Base-by-base conservation (phyloP, 64 coral and sea anemone genomes). In the Montipora efflorescens region DNA sequence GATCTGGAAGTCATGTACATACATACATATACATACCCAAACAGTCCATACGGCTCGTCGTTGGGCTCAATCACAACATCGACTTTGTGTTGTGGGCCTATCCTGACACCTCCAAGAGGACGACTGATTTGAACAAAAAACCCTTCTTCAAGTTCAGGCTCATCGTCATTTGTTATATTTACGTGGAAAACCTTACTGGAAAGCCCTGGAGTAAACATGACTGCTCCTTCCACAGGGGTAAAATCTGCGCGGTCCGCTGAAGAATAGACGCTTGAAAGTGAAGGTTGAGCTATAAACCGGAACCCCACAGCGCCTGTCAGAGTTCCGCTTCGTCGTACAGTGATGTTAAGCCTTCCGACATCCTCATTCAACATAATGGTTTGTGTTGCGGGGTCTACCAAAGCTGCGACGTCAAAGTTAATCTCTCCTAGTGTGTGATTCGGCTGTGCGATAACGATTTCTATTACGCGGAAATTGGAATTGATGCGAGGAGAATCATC, bases 41-140 rank as follows among this genome's bases (percentile, higher is more conserved):
- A 99, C 1, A 79, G 86, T 53, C 98, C 98, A n/a, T 94, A 90
- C 12, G 98, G 95, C 11, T 94, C 62, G 79, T 99, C 98, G n/a
- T 90, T 99, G 9, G 98, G 92, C 5, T 82, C 76, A 74, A 99
- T 93, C 48, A 94, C 88, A 12, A 99, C 92, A 52, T 94, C 79
- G 12, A 99, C 85, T 84, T 79, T 91, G 50, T 83, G 83, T 14
- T 48, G 79, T n/a, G 78, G 8, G 20, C 98, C 98, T 20, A 99
- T 92, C 70, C 45, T 89, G 59, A 92, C 87, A 6, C 95, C 98
- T 78, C 88, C 90, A 45, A 96, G 72, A 13, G 97, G 97, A 20
- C 93, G 89, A 74, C 84, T 95, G 16, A 98, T 96, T 48, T 75
- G 82, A 49, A 98, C 88, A 20, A 84, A 94, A 79, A 98, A 96